Conservation (phyloP, 2,797 vertebrate genomes). For the Pyrocephalus nanus region DNA sequence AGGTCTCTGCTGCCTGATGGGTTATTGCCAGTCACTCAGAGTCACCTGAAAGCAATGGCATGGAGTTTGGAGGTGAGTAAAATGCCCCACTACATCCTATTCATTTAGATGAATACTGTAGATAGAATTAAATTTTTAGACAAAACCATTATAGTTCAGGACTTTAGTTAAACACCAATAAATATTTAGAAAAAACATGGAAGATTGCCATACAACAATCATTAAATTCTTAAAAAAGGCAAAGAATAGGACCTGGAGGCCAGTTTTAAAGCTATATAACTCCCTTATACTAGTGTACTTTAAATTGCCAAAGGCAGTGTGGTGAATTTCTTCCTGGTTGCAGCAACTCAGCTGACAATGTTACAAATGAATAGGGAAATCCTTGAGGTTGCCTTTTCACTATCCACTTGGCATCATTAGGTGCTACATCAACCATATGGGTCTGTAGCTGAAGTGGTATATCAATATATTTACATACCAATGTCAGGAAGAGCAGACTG, state of each 20-base stretch:
- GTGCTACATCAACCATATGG: accelerated
- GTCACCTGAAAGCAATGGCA: not conserved
- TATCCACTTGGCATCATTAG: not conserved
- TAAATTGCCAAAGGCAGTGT: not conserved
- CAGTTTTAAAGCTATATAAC: not conserved
- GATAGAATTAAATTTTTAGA: not conserved
- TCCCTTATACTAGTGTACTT: not conserved
- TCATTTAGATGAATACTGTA: not conserved
- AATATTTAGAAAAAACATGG: not conserved
- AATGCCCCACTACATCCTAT: not conserved
- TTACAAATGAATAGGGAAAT: not conserved
- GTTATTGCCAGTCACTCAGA: not conserved
- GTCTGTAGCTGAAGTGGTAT: not conserved
- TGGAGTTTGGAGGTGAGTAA: not conserved
- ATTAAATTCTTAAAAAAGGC: not conserved
- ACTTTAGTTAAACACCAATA: not conserved
- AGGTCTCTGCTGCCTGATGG: not conserved
- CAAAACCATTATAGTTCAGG: not conserved
- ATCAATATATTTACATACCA: not conserved
- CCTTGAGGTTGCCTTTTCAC: not conserved
- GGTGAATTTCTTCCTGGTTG: not conserved
- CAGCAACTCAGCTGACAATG: not conserved
- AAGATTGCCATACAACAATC: not conserved
- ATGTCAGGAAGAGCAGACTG: not conserved
- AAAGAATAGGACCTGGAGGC: not conserved